Base-by-base conservation (phyloP, 2,113 vertebrate species). In the Corynorhinus townsendii region DNA sequence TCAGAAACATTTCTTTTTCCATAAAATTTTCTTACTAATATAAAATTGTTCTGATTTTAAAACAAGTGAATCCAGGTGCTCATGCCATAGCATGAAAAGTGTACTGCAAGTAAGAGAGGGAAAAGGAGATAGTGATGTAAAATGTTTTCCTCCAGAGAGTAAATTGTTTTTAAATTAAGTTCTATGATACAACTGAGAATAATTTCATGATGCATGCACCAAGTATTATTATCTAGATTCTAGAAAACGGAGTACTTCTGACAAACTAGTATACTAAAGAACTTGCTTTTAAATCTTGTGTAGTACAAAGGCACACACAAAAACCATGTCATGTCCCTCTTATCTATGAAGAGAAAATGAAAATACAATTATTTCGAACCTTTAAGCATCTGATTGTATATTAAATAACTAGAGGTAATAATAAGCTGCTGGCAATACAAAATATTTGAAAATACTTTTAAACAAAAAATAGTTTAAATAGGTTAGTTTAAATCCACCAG, bases 391-490 rank as follows among this genome's bases (percentile, higher is more conserved):
- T 22, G n/a, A 59, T 56, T 85, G 62, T 35, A 85, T 26, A 87
- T 35, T 87, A 75, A 79, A 73, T 72, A 84, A 69, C 0, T 73
- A 35, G n/a, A 81, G 40, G 11, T 47, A 86, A 5, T 8, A 28
- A 20, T 2, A 47, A 90, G 24, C 19, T 69, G 77, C n/a, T 45
- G 7, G 66, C n/a, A 90, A 82, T n/a, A 30, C 24, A 82, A 87
- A 90, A 24, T 88, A 73, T 86, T 45, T 91, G 33, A 49, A 79
- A 94, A 43, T 43, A 93, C 35, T 86, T 89, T 69, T 52, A 88
- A 79, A 89, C 40, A 62, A 68, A 68, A 73, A 90, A 72, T 7
- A 86, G 38, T 40, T 56, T 28, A 91, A 76, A 49, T n/a, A 94
- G 59, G 79, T 38, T 81, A 47, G 82, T 47, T 92, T 79, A 93